Conservation (phyloP, 2,797 vertebrate species). For the Molossus molossus region DNA sequence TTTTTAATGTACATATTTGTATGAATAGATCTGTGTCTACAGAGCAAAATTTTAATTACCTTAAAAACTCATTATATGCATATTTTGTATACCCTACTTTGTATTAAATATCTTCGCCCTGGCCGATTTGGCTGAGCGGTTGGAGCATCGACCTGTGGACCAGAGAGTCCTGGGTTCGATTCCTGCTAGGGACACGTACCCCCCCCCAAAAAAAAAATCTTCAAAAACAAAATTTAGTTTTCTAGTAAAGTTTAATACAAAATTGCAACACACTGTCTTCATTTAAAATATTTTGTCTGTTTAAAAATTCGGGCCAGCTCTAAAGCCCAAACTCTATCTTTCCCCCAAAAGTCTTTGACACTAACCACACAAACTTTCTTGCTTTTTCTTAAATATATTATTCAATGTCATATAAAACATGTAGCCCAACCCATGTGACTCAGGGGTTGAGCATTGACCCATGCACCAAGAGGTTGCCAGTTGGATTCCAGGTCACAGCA, state of each 20-base stretch:
- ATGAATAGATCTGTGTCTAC: neutral
- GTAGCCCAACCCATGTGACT: too few species aligned
- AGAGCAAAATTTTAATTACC: slow-evolving; percentile 13
- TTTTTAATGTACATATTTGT: neutral
- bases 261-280: neutral
- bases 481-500: too few species aligned
- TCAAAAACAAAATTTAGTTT: slow-evolving; percentile 46
- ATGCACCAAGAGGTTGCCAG: too few species aligned
- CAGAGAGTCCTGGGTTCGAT: too few species aligned
- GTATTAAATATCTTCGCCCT: neutral
- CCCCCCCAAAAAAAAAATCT: neutral
- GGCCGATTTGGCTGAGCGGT: too few species aligned
- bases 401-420: neutral
- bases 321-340: neutral
- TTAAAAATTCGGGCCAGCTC: neutral
- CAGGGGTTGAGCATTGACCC: too few species aligned
- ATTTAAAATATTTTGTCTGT: neutral
- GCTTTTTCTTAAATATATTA: slow-evolving; percentile 4
- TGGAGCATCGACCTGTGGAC: too few species aligned
- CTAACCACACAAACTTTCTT: neutral
- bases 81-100: neutral
- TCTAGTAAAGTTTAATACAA: neutral
- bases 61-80: neutral
- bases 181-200: too few species aligned
- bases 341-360: neutral